phyloP scores from a whole-genome alignment of 2,888 invertebrate species.

The Galerucella nymphaeae region DNA sequence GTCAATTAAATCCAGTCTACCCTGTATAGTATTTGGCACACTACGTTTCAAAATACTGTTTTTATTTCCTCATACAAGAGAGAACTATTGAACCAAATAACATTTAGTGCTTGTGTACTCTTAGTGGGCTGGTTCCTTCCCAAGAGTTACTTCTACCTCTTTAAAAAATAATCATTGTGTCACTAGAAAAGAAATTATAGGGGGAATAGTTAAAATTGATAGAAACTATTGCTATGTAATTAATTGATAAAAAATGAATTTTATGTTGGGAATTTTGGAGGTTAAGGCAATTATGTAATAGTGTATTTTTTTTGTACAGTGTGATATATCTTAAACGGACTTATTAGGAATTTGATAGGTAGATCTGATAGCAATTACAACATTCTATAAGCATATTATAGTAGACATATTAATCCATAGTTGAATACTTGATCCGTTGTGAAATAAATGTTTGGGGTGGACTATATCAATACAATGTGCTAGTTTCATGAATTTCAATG shows the following conservation, averaged over 20 bases:
- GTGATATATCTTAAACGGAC: background rate
- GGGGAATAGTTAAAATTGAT: slow-evolving; percentile 1
- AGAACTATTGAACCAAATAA: slow-evolving; percentile 2
- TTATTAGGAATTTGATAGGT: background rate
- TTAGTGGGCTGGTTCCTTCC: slow-evolving; percentile 6
- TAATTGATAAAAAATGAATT: background rate
- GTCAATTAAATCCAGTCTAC: no score
- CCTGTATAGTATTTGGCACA: no score
- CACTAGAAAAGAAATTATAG: slow-evolving; percentile 4
- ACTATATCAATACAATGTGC: no score
- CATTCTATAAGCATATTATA: no score
- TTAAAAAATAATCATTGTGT: slow-evolving; percentile 5
- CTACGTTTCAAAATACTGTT: no score
- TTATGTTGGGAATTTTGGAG: background rate
- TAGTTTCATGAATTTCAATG: no score
- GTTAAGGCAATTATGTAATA: background rate
- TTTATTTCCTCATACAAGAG: no score
- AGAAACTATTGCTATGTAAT: background rate
- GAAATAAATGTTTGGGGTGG: no score
- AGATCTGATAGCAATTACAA: no score
- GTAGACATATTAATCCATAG: no score
- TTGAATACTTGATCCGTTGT: no score
- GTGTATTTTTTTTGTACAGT: background rate
- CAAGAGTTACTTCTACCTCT: background rate
- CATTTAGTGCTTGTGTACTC: background rate